A percentile compares a stretch with the other conserved stretches of the same genome.
These are phyloP conservation scores for Sardina pilchardus DNA, from an alignment of 2,113 vertebrate genomes.

Conservation along the genomic window DNA sequence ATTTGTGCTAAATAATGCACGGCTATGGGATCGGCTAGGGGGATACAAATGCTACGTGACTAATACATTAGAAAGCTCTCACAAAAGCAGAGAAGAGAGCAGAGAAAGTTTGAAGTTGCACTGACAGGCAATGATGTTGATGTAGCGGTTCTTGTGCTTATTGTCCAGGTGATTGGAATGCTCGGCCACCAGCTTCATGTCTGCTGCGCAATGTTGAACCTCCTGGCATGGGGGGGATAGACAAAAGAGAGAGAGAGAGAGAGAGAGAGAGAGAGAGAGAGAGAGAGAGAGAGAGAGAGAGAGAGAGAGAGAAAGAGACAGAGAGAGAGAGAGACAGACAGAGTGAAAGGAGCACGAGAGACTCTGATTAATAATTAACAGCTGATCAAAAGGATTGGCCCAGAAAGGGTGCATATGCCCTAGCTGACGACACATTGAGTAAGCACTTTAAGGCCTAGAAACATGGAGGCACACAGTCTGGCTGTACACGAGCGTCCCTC, in stretches of 20 bases:
- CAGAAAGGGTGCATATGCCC: neutral
- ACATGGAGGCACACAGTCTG: neutral
- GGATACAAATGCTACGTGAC: neutral
- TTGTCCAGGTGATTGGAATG: slow-evolving; percentile 98
- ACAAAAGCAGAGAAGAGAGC: neutral
- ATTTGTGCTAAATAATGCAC: neutral
- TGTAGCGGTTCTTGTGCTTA: slow-evolving; percentile 99
- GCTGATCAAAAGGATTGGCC: neutral
- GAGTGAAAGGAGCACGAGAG: neutral
- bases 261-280: neutral
- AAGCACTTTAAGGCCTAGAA: neutral
- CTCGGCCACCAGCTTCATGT: slow-evolving; percentile 98
- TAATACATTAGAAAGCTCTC: neutral
- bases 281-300: neutral
- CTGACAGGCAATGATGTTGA: slow-evolving; percentile 99
- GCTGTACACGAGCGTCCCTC: neutral
- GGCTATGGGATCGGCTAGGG: neutral
- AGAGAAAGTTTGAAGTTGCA: slow-evolving; percentile 38
- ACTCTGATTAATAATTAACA: neutral
- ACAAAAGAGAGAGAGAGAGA: neutral
- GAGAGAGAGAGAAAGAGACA: neutral
- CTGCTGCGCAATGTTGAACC: slow-evolving; percentile 90
- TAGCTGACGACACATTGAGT: neutral
- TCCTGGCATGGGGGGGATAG: slow-evolving; percentile 73
- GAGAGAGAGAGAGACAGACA: neutral